Base-by-base conservation (phyloP, 1,140 invertebrate genomes). In the Metopolophium dirhodum region DNA sequence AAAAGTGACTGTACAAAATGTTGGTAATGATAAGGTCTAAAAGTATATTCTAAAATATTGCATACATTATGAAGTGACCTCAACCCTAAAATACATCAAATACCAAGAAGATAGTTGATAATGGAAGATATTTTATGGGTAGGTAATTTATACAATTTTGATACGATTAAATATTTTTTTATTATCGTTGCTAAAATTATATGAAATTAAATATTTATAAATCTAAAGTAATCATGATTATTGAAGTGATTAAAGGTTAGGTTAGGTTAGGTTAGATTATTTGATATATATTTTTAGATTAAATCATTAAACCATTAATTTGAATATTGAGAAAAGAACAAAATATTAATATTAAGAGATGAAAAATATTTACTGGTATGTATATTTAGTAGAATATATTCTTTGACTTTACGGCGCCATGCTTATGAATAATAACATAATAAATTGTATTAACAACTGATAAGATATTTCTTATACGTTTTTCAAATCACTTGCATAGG, bases 161-260 rank as follows among this genome's bases (percentile, higher is more conserved):
- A 77, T n/a, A 77, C 4, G 0, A 20, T 54, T 54, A 23, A 54
- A 54, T 51, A 54, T 54, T n/a, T 7, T 77, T 18, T n/a, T 68
- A 68, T n/a, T 68, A 68, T n/a, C 30, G 14, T 68, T 77, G 14
- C n/a, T 77, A 77, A n/a, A 14, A 61, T 61, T 30, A n/a, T n/a
- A n/a, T 77, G n/a, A 77, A 77, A 77, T 18, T 77, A 77, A 77
- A 77, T 77, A n/a, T 77, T 77, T n/a, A 77, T n/a, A n/a, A 35
- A 18, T 77, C 4, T 77, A n/a, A 77, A 77, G 18, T 2, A 77
- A 77, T 14, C 6, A 77, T n/a, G 7, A 9, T n/a, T 77, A 77
- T n/a, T 2, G 61, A 77, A 20, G 61, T 35, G 30, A 77, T 77
- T 77, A n/a, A n/a, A 68, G n/a, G 61, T 61, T 61, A 68, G 3